Evolutionary conservation across 2,888 invertebrate genomes (phyloP).

Genomic region (Nymphalis c-album): DNA sequence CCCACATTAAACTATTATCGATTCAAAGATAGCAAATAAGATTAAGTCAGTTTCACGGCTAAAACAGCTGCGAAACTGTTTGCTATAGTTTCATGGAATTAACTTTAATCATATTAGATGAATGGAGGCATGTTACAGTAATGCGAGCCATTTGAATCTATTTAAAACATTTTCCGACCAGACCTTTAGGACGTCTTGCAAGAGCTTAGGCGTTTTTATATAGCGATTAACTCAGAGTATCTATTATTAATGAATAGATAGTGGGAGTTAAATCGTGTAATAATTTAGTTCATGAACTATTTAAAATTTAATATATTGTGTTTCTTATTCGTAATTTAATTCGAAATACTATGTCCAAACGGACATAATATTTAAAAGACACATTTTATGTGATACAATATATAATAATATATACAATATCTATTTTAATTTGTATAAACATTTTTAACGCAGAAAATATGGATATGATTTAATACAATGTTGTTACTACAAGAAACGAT

Average conservation of each 20-base stretch:
- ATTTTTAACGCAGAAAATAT: too few species aligned
- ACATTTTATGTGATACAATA: too few species aligned
- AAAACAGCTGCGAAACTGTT: conserved; percentile 39
- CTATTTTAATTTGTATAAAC: too few species aligned
- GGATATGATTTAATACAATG: too few species aligned
- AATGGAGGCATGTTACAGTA: conserved; percentile 40
- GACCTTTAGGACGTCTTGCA: not conserved
- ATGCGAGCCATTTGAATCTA: conserved; percentile 21
- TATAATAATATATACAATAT: too few species aligned
- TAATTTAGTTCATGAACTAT: too few species aligned
- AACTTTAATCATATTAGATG: conserved; percentile 67
- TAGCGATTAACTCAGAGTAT: not conserved
- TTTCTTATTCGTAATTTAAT: too few species aligned
- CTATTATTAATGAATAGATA: not conserved
- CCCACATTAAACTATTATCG: conserved; percentile 29
- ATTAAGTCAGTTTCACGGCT: conserved; percentile 56
- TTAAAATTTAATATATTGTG: too few species aligned
- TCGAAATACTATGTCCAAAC: too few species aligned
- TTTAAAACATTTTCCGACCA: conserved; percentile 18
- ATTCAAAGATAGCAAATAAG: conserved; percentile 44
- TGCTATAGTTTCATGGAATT: conserved; percentile 56
- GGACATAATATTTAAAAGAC: too few species aligned
- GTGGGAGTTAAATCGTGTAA: too few species aligned
- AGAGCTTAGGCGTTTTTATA: not conserved
- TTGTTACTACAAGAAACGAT: too few species aligned